A percentile compares a stretch with the other conserved stretches of the same genome.
phyloP scores from a whole-genome alignment of 2,888 invertebrate genomes.

The Myopa tessellatipennis region DNA sequence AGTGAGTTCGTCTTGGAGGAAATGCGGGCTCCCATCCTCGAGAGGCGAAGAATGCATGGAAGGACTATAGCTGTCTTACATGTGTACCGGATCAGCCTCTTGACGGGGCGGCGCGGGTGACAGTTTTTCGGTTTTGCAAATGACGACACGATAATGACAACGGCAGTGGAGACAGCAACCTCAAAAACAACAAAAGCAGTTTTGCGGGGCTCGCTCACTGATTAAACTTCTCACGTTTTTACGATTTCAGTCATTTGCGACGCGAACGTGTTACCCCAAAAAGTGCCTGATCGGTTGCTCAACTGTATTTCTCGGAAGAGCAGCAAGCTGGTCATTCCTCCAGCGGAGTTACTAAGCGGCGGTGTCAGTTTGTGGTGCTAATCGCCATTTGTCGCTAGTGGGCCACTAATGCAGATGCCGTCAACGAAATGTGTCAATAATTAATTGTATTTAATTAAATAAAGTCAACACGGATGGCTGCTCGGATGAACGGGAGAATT shows the following conservation, averaged over 20 bases:
- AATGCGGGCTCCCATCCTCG: no score
- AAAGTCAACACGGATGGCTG: neutral
- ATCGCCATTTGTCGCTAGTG: constrained; percentile 47
- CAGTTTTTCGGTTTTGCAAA: neutral
- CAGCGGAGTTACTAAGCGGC: constrained; percentile 42
- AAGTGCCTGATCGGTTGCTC: neutral
- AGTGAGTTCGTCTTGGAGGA: no score
- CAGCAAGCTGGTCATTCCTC: constrained; percentile 30
- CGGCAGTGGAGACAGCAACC: neutral
- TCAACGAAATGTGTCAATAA: constrained; percentile 64
- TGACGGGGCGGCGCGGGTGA: no score
- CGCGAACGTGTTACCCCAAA: constrained; percentile 5
- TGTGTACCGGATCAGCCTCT: neutral
- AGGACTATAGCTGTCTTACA: neutral
- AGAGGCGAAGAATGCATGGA: neutral
- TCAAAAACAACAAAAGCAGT: neutral
- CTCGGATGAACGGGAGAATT: neutral
- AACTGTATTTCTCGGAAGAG: constrained; percentile 7
- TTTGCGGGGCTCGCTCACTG: neutral
- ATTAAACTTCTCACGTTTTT: constrained; percentile 58
- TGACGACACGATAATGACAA: neutral
- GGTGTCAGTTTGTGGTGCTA: neutral
- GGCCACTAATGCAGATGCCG: constrained; percentile 43
- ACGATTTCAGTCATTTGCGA: constrained; percentile 52
- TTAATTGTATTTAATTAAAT: constrained; percentile 66